Evolutionary conservation across 2,888 invertebrate genomes (phyloP).

Genomic region (Ectemnius continuus): DNA sequence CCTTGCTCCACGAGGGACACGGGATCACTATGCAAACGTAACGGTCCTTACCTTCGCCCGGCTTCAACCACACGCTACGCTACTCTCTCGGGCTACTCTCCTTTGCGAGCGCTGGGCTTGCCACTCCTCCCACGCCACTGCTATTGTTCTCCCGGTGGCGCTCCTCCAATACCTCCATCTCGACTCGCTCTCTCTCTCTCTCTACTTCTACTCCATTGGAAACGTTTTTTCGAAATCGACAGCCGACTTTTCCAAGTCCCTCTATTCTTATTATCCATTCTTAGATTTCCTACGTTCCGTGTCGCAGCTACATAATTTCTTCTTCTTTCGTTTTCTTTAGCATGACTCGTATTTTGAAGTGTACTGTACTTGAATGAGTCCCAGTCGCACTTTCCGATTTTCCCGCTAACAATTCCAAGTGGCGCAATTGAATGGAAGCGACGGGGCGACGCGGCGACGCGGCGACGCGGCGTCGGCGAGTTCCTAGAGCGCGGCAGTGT

Average conservation of each 20-base stretch:
- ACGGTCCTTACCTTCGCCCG: slow-evolving; percentile 11
- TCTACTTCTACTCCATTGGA: neutral
- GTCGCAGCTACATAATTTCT: too few species aligned
- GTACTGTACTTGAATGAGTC: too few species aligned
- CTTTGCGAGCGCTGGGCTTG: neutral
- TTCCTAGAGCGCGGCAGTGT: neutral
- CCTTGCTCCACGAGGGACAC: slow-evolving; percentile 15
- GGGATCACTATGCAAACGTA: slow-evolving; percentile 5
- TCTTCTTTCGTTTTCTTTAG: too few species aligned
- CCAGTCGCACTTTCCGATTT: too few species aligned
- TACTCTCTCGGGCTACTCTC: neutral
- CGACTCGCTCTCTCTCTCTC: neutral
- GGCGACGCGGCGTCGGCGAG: too few species aligned
- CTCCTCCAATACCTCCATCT: neutral
- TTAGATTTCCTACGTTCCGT: too few species aligned
- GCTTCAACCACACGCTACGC: slow-evolving; percentile 23
- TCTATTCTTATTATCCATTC: too few species aligned
- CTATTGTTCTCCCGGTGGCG: neutral
- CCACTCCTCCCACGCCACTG: neutral
- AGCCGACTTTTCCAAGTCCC: too few species aligned
- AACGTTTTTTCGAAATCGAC: neutral
- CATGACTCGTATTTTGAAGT: too few species aligned
- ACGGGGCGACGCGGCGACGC: too few species aligned
- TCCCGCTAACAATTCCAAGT: neutral
- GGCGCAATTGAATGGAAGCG: neutral